Evolutionary conservation across 1,140 invertebrate genomes (phyloP), one percentile per base, ranked within the genome.

Genomic region (Heliconius melpomene): DNA sequence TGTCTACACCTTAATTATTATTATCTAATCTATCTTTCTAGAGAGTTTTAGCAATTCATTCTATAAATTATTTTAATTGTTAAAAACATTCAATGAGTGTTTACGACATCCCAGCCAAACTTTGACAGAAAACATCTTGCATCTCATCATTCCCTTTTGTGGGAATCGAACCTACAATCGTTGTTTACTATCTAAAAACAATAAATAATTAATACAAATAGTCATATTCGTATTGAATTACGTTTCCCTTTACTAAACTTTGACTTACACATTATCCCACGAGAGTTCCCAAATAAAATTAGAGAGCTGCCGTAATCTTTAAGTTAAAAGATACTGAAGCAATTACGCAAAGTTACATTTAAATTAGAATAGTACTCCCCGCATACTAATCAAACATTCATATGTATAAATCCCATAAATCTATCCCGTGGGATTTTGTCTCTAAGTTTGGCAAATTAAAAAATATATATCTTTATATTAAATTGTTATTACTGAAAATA

Each of bases 271-370:
- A 16, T 5, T 26, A 29, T 29, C 60, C 13, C 26, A 23, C 13
- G 26, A 23, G 23, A 29, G 11, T 66, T 66, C 11, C 8, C 2
- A 66, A 66, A 66, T 66, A 26, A 26, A 26, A 66, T 66, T 66
- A 66, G 60, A 23, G 23, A 16, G 9, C 13, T 16, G 26, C 60
- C 26, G n/a, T 66, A 66, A 66, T 16, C 60, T 26, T 66, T 13
- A 66, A 66, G 60, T 66, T 66, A 66, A 66, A 66, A 66, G 26
- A 66, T 66, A 66, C 60, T 29, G 7, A 66, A 66, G 60, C 60
- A 66, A 66, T 66, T 66, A 66, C 60, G 5, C 60, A 29, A 66
- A 66, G 60, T 66, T 66, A 66, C 26, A n/a, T 66, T 26, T 7
- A 66, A 66, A 66, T 66, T 66, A 29, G 60, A 26, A 66, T 29